Percentiles rank a stretch among this genome's conserved stretches.
These are phyloP conservation scores for Oopsacas minuta DNA, from an alignment of 37 sponge, comb jelly and placozoan species.

Conservation along the genomic window DNA sequence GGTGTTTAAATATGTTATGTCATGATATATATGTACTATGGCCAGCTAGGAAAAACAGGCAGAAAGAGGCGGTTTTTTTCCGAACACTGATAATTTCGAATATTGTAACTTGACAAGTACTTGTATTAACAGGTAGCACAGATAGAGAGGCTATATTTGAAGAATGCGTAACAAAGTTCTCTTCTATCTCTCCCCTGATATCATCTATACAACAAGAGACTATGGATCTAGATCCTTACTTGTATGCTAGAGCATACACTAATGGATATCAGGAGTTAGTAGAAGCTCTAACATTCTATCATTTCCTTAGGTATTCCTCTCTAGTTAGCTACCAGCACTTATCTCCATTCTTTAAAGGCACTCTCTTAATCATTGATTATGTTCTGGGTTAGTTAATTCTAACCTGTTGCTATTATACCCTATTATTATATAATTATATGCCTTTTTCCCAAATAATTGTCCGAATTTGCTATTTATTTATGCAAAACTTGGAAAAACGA, in stretches of 20 bases:
- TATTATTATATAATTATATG: no score
- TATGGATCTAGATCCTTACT: slow-evolving; percentile 24
- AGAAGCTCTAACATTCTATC: slow-evolving; percentile 51
- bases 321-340: slow-evolving; percentile 21
- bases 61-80: no score
- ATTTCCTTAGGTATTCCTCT: slow-evolving; percentile 23
- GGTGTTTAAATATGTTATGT: no score
- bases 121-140: background rate
- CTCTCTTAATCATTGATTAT: slow-evolving; percentile 36
- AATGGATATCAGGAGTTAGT: slow-evolving; percentile 67
- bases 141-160: background rate
- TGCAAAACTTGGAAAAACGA: no score
- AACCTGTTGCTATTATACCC: no score
- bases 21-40: no score
- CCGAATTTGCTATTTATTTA: no score
- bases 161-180: slow-evolving; percentile 4
- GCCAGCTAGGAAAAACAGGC: no score
- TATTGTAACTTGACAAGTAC: background rate
- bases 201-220: background rate
- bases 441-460: no score
- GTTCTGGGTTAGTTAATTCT: slow-evolving; percentile 32
- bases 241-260: slow-evolving; percentile 34
- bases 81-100: no score
- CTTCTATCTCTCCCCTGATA: background rate
- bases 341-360: background rate